Base-by-base conservation (phyloP, 1,140 invertebrate species). In the Lucilia cuprina region DNA sequence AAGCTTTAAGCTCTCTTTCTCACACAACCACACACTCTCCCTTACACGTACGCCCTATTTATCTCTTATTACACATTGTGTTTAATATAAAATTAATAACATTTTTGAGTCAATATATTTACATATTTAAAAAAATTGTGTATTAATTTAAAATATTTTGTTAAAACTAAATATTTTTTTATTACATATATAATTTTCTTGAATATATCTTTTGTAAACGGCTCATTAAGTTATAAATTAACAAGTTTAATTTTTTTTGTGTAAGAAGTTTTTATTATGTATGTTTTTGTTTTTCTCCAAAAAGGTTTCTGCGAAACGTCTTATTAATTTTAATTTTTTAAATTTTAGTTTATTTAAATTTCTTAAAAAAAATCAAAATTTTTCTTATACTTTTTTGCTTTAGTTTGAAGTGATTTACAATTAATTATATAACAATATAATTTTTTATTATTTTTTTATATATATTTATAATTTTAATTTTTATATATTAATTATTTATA, bases 261-360 rank as follows among this genome's bases (percentile, higher is more conserved):
- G 7, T 41, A 19, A 35, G 25, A 2, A 30, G 25, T 30, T 47
- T 41, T 50, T 80, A 13, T 50, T 21, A 80, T 49, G 41, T 49
- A 41, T 30, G 25, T 75, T 25, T 75, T 80, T 50, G 34, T 47
- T 78, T 78, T 78, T 41, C 41, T 80, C n/a, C 50, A 49, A 17
- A 30, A 80, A 80, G 77, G 77, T 80, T 80, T 80, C 77, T 80
- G 77, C 77, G 77, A 80, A 80, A 80, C 77, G 77, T 50, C 77
- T 80, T 80, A 80, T 80, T 80, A 80, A 49, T 80, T 80, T 49
- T 50, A 70, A 70, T 9, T 2, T 30, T 30, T 30, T 30, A 30
- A 30, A 30, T 30, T 30, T 30, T 30, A 30, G 25, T 30, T 30
- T 30, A 30, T 3, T 70, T 70, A 70, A 70, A 70, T 21, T 70